phyloP scores from a whole-genome alignment of 2,797 vertebrate genomes.

The Sebastes vulpes region DNA sequence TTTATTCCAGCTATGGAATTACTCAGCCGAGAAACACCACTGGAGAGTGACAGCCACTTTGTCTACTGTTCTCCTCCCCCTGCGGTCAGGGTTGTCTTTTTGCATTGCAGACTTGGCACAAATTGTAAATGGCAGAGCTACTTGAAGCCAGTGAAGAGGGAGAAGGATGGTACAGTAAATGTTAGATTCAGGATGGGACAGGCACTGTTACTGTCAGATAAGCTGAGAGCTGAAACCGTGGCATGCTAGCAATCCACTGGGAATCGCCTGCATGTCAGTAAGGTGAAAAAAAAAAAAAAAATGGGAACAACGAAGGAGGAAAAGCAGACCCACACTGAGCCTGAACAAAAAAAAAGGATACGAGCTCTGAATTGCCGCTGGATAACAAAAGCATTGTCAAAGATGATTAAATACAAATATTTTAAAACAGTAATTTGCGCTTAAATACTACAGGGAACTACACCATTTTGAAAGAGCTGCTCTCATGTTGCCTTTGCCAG shows the following conservation, averaged over 20 bases:
- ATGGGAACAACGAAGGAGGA: constrained; percentile 7
- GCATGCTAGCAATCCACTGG: constrained; percentile 56
- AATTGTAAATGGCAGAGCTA: constrained; percentile 71
- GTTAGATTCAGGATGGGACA: constrained; percentile 72
- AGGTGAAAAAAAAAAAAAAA: constrained; percentile 48
- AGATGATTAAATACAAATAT: background rate
- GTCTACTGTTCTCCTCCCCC: constrained; percentile 54
- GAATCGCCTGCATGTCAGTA: constrained; percentile 68
- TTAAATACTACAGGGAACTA: background rate
- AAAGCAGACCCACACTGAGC: constrained; percentile 4
- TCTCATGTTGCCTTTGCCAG: background rate
- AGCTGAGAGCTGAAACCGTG: constrained; percentile 62
- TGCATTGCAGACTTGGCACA: constrained; percentile 72
- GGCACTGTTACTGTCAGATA: constrained; percentile 79
- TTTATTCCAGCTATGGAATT: constrained; percentile 53
- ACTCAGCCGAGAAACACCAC: constrained; percentile 44
- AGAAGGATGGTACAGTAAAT: constrained; percentile 74
- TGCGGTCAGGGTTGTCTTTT: constrained; percentile 62
- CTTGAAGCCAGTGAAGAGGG: constrained; percentile 62
- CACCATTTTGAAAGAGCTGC: background rate
- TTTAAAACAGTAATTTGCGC: background rate
- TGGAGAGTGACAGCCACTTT: constrained; percentile 72
- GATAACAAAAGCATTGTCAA: constrained; percentile 10
- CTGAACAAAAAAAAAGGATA: background rate
- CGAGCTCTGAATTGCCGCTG: background rate